Percentiles rank a stretch among this genome's conserved stretches.
These are phyloP conservation scores for Drosophila erecta DNA, from an alignment of 1,140 invertebrate genomes.

Conservation along the genomic window DNA sequence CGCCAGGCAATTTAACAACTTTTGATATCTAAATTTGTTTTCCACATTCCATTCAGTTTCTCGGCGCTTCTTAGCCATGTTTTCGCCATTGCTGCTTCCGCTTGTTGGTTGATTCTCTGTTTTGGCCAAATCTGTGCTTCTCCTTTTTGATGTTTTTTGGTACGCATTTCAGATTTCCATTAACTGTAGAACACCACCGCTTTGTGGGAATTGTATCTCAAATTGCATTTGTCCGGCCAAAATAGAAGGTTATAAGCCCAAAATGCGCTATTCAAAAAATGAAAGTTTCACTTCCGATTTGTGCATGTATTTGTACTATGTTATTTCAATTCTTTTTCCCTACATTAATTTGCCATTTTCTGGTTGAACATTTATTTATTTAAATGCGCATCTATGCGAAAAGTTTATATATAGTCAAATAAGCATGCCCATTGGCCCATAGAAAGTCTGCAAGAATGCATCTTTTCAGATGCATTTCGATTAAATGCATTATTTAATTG, in stretches of 20 bases:
- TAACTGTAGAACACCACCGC: slow-evolving; percentile 13
- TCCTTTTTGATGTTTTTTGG: slow-evolving; percentile 10
- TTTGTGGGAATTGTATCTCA: slow-evolving; percentile 22
- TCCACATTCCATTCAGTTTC: slow-evolving; percentile 49
- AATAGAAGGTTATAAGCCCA: background rate
- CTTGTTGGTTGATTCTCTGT: slow-evolving; percentile 2
- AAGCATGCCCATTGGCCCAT: slow-evolving; percentile 8
- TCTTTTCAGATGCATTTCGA: slow-evolving; percentile 24
- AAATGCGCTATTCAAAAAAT: slow-evolving; percentile 1
- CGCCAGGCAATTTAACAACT: slow-evolving; percentile 83
- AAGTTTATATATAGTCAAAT: background rate
- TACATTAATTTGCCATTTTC: slow-evolving; percentile 17
- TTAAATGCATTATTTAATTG: slow-evolving; percentile 31
- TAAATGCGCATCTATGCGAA: slow-evolving; percentile 13
- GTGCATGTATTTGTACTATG: background rate
- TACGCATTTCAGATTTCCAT: slow-evolving; percentile 48
- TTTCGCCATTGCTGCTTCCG: slow-evolving; percentile 41
- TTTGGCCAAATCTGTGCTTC: background rate
- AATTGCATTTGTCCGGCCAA: slow-evolving; percentile 1
- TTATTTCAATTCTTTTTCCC: background rate
- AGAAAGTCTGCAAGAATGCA: background rate
- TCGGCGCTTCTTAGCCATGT: slow-evolving; percentile 54
- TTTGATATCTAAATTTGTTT: slow-evolving; percentile 84
- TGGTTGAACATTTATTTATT: slow-evolving; percentile 12
- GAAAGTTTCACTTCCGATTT: background rate